phyloP scores from a whole-genome alignment of 2,797 vertebrate species.

The Smutsia gigantea region DNA sequence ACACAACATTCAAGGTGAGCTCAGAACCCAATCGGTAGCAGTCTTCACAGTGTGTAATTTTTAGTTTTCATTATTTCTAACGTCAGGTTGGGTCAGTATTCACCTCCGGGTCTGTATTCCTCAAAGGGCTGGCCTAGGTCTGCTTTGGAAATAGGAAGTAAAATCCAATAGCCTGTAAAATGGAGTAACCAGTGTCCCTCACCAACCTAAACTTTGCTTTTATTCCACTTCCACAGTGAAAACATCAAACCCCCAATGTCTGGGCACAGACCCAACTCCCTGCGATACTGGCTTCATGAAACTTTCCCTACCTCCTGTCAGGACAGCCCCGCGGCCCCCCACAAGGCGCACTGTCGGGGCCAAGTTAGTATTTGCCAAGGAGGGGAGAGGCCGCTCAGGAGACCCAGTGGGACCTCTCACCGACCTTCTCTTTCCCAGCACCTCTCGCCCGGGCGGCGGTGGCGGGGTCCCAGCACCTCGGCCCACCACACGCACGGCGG shows the following conservation, averaged over 20 bases:
- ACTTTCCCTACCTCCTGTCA: neutral
- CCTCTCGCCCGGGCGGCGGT: neutral
- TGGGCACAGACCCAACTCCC: neutral
- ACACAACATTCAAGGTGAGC: neutral
- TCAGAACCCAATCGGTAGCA: neutral
- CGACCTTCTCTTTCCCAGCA: neutral
- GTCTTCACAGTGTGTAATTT: constrained; percentile 9
- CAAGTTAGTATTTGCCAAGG: neutral
- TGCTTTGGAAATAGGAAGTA: neutral
- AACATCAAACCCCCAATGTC: neutral
- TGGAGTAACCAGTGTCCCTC: neutral
- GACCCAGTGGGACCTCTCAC: constrained; percentile 60
- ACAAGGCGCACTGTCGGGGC: constrained; percentile 49
- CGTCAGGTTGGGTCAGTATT: neutral
- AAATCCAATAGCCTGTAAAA: neutral
- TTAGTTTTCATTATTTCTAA: constrained; percentile 46
- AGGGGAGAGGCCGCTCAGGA: neutral
- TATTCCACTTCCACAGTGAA: neutral
- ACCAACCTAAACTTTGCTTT: neutral
- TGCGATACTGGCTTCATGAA: neutral
- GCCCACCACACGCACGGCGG: too few relatives aligned
- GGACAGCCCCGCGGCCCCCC: neutral
- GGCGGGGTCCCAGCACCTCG: too few relatives aligned
- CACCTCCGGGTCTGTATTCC: neutral
- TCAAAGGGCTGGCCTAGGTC: neutral